Conservation (phyloP, 2,888 invertebrate genomes). For the Harmothoe impar region DNA sequence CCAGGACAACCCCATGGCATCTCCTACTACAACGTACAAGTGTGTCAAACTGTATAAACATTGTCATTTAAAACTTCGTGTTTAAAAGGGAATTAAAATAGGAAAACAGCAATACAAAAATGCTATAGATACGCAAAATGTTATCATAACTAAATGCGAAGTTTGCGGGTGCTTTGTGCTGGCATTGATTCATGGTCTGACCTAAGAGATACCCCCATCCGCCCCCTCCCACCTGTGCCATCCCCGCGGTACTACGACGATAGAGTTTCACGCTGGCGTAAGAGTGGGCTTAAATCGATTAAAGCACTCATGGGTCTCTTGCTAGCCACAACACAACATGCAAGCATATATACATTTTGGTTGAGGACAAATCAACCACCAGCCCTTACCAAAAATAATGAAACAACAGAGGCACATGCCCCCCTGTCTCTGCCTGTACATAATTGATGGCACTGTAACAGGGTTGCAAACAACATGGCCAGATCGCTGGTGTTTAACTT, state of each 20-base stretch:
- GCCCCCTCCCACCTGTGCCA: background rate
- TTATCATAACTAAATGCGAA: no score
- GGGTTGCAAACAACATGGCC: background rate
- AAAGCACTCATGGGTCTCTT: background rate
- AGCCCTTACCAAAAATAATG: background rate
- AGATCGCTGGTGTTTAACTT: background rate
- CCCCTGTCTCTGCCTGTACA: background rate
- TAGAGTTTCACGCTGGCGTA: background rate
- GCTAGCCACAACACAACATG: background rate
- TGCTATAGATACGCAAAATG: no score
- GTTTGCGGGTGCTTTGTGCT: no score
- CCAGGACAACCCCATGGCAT: no score
- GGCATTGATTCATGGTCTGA: no score
- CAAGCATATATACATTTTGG: background rate
- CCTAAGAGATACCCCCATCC: background rate
- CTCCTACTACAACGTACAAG: no score
- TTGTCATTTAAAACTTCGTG: no score
- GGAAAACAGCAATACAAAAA: no score
- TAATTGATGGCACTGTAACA: constrained; percentile 17
- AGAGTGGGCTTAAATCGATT: constrained; percentile 4
- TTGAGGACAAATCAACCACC: background rate
- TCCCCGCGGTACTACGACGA: background rate
- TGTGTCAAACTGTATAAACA: no score
- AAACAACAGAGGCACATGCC: background rate
- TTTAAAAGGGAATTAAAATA: no score